Evolutionary conservation across 2,113 vertebrate genomes (phyloP).

Genomic region (Dryoscopus gambensis): DNA sequence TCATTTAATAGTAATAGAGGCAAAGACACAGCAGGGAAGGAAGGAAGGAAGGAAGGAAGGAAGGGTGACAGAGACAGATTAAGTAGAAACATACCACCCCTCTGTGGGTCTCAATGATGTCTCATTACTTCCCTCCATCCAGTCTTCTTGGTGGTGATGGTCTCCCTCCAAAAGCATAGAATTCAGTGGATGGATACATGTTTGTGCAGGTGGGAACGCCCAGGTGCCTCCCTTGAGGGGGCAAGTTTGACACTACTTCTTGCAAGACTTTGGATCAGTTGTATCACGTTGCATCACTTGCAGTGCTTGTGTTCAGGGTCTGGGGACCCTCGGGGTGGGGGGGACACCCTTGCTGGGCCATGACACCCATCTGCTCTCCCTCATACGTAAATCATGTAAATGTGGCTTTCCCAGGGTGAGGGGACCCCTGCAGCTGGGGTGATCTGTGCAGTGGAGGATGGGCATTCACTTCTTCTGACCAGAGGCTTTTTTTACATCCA

Average conservation of each 20-base stretch:
- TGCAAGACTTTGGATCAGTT: not conserved
- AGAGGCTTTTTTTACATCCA: not conserved
- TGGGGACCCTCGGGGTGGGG: too few relatives aligned
- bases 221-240: not conserved
- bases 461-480: not conserved
- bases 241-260: not conserved
- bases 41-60: too few relatives aligned
- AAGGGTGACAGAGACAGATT: not conserved
- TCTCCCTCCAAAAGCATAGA: not conserved
- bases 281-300: not conserved
- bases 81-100: not conserved
- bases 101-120: too few relatives aligned
- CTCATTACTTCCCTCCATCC: not conserved
- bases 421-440: not conserved
- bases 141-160: not conserved
- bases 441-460: accelerated
- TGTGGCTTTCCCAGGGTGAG: not conserved
- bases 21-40: not conserved
- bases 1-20: not conserved
- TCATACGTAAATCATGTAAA: not conserved
- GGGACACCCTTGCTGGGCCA: not conserved
- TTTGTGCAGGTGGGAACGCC: not conserved
- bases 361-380: not conserved
- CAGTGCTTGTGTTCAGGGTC: not conserved
- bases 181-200: too few relatives aligned